A percentile compares a stretch with the other conserved stretches of the same genome.
These are phyloP conservation scores for Cydia amplana DNA, from an alignment of 1,140 invertebrate genomes.

Conservation along the genomic window DNA sequence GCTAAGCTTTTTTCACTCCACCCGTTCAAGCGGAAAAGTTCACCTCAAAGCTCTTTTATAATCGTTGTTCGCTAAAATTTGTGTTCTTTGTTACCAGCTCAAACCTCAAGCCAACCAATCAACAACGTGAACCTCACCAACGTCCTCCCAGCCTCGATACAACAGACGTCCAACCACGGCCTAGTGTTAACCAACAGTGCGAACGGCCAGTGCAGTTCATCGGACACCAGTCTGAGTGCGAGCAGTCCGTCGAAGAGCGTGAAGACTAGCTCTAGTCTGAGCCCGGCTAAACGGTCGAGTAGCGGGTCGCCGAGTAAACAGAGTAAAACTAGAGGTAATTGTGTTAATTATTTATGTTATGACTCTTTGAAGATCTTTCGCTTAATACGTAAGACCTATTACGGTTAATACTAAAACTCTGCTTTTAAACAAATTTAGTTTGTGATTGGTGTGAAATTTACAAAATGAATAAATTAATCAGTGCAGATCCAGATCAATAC, in stretches of 20 bases:
- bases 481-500: too few relatives aligned
- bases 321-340: conserved; percentile 84
- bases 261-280: conserved; percentile 90
- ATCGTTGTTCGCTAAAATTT: not conserved
- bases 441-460: too few relatives aligned
- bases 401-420: too few relatives aligned
- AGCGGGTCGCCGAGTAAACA: conserved; percentile 89
- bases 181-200: conserved; percentile 65
- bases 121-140: conserved; percentile 67
- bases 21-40: too few relatives aligned
- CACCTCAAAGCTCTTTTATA: too few relatives aligned
- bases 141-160: conserved; percentile 57
- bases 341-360: not conserved
- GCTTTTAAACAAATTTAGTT: too few relatives aligned
- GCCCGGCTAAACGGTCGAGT: conserved; percentile 90
- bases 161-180: conserved; percentile 68
- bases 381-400: too few relatives aligned
- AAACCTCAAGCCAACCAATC: conserved; percentile 65
- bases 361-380: not conserved
- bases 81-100: conserved; percentile 41
- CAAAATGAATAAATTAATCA: too few relatives aligned
- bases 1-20: too few relatives aligned
- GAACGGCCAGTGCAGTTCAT: conserved; percentile 75
- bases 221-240: conserved; percentile 81
- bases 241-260: conserved; percentile 92